Evolutionary conservation across 1,140 invertebrate species (phyloP), one percentile per base, ranked within the genome.

Genomic region (Steinernema khuongi): DNA sequence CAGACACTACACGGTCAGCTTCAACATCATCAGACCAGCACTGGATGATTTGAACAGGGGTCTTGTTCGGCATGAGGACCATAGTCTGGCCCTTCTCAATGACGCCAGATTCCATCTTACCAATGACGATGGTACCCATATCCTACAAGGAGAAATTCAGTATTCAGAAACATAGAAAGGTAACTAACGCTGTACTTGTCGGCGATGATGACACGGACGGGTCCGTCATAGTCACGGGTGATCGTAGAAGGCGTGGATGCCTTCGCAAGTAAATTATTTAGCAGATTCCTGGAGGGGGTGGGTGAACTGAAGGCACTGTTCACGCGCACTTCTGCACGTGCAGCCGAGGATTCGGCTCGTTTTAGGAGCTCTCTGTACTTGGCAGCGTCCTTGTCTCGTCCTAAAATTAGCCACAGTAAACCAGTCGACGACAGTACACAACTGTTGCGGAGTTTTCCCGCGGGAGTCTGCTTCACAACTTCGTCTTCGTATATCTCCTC

Each of bases 51-150:
- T 93, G 93, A 26, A 97, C 94, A 86, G 91, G 90, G 70, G 96
- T 93, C 89, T 92, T 93, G 87, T 99, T 99, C 78, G 97, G 96
- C 96, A 99, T 99, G 18, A 99, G 90, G 60, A 96, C 87, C 44
- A 99, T 86, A 76, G 90, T 92, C 86, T 95, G 92, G 72, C 94
- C 92, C 86, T 96, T 96, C 80, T 90, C 90, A 79, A 94, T 92
- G 81, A 90, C 90, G 17, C 97, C 97, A 1, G 94, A 94, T 88
- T 99, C 97, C 26, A 99, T 93, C 88, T 99, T 99, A 18, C 97
- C 97, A 90, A 98, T 93, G 14, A 99, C 91, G 29, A 99, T 93
- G 31, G 96, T 99, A 74, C 97, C 97, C 96, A 99, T 99, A 85
- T 99, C 97, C 88, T 88, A 85, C 67, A 81, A 73, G 26, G 26